These are phyloP conservation scores for Elgaria multicarinata DNA, from an alignment of 2,113 vertebrate genomes.

Conservation along the genomic window DNA sequence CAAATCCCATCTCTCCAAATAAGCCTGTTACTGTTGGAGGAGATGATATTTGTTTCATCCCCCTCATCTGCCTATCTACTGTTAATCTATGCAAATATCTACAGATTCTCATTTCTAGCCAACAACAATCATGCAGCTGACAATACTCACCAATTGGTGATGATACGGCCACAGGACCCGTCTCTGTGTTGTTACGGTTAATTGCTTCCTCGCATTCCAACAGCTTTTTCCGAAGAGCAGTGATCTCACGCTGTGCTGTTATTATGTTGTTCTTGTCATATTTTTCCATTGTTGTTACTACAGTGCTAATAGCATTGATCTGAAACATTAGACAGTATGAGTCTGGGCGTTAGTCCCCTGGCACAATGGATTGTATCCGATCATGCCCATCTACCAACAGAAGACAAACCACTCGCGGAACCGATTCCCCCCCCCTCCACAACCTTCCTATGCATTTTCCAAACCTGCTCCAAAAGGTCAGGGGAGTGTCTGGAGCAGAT, in stretches of 20 bases:
- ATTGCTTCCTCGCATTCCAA: constrained; percentile 71
- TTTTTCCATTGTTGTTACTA: constrained; percentile 60
- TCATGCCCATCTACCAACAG: not conserved
- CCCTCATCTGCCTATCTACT: not conserved
- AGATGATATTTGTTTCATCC: not conserved
- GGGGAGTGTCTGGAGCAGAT: not conserved
- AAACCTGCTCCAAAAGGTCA: not conserved
- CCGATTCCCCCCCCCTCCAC: not conserved
- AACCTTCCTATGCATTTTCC: not conserved
- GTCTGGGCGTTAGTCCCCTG: not conserved
- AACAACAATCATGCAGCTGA: not conserved
- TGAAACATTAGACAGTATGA: not conserved
- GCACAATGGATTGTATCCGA: not conserved
- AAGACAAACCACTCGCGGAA: not conserved
- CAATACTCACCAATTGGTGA: not conserved
- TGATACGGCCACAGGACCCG: accelerated
- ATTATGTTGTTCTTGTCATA: constrained; percentile 78
- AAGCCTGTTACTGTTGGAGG: not conserved
- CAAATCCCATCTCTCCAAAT: not conserved
- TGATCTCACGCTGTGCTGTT: constrained; percentile 75
- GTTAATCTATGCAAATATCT: not conserved
- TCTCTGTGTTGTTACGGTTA: no score
- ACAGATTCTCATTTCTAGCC: not conserved
- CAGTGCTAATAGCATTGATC: not conserved
- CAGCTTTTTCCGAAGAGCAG: constrained; percentile 76